Evolutionary conservation across 64 coral and sea anemone genomes (phyloP), one percentile per base, ranked within the genome.

Genomic region (Anthopleura sola): DNA sequence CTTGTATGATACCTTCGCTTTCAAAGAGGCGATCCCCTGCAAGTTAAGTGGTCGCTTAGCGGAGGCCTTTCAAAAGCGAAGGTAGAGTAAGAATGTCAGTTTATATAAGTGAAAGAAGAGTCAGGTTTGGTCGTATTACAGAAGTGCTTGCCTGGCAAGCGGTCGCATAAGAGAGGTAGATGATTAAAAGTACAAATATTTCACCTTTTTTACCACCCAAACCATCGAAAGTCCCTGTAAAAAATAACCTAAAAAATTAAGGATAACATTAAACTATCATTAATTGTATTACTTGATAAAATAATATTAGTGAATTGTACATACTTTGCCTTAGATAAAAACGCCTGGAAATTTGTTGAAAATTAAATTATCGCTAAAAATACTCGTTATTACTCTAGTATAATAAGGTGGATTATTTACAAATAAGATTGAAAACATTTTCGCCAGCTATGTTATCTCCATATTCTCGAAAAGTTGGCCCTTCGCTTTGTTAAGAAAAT

Each of bases 341-440:
- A 71, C 29, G 66, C 66, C n/a, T 15, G 66, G 15, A 71, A 71
- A 71, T 71, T 71, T 71, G 28, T 71, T 29, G 66, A 71, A 71
- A 71, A 71, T 71, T 71, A 71, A 71, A 71, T 71, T 71, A 71
- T 34, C 24, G 15, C 66, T 71, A 71, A 71, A 71, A 71, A 71
- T 36, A 71, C 66, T 71, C 66, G 66, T 15, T 32, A n/a, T n/a
- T n/a, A 71, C 66, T 71, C 66, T 71, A 34, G 20, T 6, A 62
- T 62, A 62, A 62, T 62, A 62, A 62, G 12, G 28, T 71, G n/a
- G 66, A 71, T 71, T 71, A 71, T 71, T 71, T 71, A 71, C 66
- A 71, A 71, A 71, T 71, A 71, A 28, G 66, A 31, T 71, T 36
- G 14, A 71, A 71, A 71, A 71, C 66, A 32, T 71, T 34, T 32